A percentile compares a stretch with the other conserved stretches of the same genome.
Conservation (phyloP, 2,888 invertebrate genomes). For the Eupithecia pulchellata region DNA sequence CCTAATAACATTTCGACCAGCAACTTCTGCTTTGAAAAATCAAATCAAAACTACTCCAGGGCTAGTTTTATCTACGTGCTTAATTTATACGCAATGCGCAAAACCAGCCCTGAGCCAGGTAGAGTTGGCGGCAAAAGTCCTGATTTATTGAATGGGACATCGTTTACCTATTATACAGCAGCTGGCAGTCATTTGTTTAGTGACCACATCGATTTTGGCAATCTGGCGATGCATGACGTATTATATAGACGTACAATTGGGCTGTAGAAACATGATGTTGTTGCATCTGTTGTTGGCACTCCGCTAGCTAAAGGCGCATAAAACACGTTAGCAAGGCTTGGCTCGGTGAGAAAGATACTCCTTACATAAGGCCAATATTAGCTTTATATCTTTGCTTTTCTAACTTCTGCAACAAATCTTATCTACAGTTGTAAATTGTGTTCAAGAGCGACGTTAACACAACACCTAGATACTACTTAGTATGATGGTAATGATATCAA, state of each 20-base stretch:
- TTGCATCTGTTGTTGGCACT: slow-evolving; percentile 15
- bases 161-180: slow-evolving; percentile 21
- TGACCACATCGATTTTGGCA: slow-evolving; percentile 32
- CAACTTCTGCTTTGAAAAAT: background rate
- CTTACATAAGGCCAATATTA: background rate
- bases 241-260: no score
- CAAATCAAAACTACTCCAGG: slow-evolving; percentile 6
- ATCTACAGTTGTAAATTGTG: background rate
- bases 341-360: background rate
- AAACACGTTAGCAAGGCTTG: slow-evolving; percentile 9
- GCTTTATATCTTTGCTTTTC: background rate
- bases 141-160: slow-evolving; percentile 24
- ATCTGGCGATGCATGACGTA: slow-evolving; percentile 20
- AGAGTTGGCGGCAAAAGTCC: slow-evolving; percentile 22
- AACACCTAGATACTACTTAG: no score
- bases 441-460: no score
- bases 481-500: background rate
- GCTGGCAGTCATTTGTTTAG: slow-evolving; percentile 28
- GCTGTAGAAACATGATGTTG: slow-evolving; percentile 19
- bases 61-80: slow-evolving; percentile 17
- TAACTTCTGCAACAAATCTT: background rate
- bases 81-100: slow-evolving; percentile 41
- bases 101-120: slow-evolving; percentile 27
- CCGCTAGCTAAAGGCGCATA: slow-evolving; percentile 1
- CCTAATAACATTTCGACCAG: background rate